Percentiles rank a stretch among this genome's conserved stretches.
Evolutionary conservation across 2,113 vertebrate genomes (phyloP).

Genomic region (Otocyon megalotis): DNA sequence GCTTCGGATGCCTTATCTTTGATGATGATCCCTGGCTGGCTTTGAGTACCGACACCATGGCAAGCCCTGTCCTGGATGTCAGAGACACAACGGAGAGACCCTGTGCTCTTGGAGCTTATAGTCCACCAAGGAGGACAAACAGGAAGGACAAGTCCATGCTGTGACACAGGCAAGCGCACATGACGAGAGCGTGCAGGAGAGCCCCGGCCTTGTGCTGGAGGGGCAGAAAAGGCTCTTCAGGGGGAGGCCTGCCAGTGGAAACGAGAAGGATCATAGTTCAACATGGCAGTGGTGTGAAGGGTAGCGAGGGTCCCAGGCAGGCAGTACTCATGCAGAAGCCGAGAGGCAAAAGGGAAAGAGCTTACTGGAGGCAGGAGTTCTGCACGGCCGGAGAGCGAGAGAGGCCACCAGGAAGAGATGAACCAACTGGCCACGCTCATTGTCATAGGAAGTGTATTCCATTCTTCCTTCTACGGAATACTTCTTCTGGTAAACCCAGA

Average conservation of each 20-base stretch:
- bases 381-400: not conserved
- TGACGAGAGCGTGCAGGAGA: fast-evolving
- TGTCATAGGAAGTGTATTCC: not conserved
- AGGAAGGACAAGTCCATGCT: no score
- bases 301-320: not conserved
- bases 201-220: not conserved
- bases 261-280: not conserved
- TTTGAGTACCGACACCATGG: not conserved
- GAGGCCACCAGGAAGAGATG: not conserved
- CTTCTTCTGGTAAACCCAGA: constrained; percentile 28
- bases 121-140: not conserved
- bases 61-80: not conserved
- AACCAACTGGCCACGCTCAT: not conserved
- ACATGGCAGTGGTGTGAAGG: not conserved
- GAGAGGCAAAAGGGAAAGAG: not conserved
- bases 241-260: not conserved
- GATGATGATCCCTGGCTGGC: not conserved
- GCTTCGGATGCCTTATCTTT: not conserved
- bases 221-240: not conserved
- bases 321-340: not conserved
- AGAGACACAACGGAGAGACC: not conserved
- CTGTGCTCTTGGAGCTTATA: not conserved
- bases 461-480: not conserved
- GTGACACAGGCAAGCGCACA: not conserved
- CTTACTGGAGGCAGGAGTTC: not conserved